Conservation (phyloP, 2,888 invertebrate genomes). For the Tachina fera region DNA sequence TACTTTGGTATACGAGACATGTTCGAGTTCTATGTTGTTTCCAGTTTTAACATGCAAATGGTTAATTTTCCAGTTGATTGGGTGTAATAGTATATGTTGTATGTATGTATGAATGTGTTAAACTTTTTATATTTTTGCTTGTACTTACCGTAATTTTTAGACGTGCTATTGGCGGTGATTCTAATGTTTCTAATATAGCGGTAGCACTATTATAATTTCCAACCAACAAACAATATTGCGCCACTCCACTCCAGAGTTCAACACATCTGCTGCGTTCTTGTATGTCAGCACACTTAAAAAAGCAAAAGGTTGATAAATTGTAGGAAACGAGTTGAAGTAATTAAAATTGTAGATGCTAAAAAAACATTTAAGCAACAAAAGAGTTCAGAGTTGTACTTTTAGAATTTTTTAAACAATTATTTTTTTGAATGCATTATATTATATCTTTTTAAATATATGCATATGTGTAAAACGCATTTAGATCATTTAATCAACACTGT, state of each 20-base stretch:
- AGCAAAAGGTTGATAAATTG: not conserved
- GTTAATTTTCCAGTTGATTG: conserved; percentile 17
- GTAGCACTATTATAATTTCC: conserved; percentile 83
- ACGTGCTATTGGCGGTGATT: conserved; percentile 82
- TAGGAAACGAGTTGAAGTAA: not conserved
- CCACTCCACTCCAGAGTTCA: conserved; percentile 83
- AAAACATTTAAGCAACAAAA: no score
- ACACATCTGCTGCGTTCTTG: conserved; percentile 81
- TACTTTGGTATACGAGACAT: conserved; percentile 1
- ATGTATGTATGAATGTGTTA: no score
- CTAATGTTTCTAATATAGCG: conserved; percentile 82
- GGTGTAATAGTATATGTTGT: not conserved
- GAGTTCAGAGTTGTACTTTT: no score
- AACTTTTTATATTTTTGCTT: conserved; percentile 42
- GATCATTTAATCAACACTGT: no score
- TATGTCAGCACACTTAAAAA: conserved; percentile 80
- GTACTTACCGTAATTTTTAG: conserved; percentile 82
- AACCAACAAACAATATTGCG: conserved; percentile 82
- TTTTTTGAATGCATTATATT: no score
- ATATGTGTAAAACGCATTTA: no score
- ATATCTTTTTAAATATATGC: no score
- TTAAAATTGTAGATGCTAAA: not conserved
- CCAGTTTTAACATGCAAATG: not conserved
- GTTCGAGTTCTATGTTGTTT: conserved; percentile 19
- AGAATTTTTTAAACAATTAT: no score